These are phyloP conservation scores for Poeciliopsis paucimaculata DNA, from an alignment of 2,797 vertebrate genomes.

Conservation along the genomic window DNA sequence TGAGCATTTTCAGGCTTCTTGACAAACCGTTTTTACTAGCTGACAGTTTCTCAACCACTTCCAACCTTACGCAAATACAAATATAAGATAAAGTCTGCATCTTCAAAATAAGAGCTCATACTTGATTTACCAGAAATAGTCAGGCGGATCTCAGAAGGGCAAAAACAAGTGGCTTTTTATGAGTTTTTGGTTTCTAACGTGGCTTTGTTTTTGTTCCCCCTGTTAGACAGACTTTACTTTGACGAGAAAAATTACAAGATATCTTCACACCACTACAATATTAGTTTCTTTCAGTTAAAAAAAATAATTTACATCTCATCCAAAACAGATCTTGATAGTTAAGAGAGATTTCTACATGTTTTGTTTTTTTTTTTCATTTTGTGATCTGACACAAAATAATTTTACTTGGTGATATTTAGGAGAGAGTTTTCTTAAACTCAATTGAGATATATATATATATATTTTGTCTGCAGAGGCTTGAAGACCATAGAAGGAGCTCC, in stretches of 20 bases:
- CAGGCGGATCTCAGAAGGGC: neutral
- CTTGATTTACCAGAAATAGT: neutral
- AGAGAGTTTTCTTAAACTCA: neutral
- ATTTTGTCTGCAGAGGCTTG: constrained; percentile 77
- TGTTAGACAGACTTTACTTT: neutral
- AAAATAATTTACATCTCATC: neutral
- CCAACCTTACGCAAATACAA: neutral
- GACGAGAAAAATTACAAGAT: too few species aligned
- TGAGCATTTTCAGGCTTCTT: neutral
- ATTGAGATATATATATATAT: neutral
- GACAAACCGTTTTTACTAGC: neutral
- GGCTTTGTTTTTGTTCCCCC: neutral
- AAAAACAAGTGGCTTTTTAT: neutral
- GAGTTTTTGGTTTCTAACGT: neutral
- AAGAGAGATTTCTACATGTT: neutral
- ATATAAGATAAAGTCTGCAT: neutral
- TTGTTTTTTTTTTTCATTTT: neutral
- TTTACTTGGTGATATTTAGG: neutral
- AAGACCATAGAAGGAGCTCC: constrained; percentile 81
- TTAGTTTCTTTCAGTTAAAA: neutral
- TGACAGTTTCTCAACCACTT: neutral
- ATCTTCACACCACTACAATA: neutral
- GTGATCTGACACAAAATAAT: neutral
- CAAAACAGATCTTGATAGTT: neutral
- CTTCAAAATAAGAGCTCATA: neutral